Conservation (phyloP, 2,888 invertebrate genomes). For the Trileptium ribeirensis region DNA sequence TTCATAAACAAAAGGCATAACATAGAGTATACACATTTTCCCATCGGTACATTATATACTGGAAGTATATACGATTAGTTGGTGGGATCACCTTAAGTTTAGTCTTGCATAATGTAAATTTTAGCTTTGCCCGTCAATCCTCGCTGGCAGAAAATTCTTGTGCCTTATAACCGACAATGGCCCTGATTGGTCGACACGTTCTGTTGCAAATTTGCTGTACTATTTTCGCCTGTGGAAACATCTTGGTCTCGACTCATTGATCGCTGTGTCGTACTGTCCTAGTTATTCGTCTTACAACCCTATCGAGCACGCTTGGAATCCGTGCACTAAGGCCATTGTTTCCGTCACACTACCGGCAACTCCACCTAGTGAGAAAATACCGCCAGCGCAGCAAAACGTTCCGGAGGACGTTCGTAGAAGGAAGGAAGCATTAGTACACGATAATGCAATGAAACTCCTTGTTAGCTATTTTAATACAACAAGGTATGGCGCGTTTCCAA, state of each 20-base stretch:
- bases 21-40: no score
- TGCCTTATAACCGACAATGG: conserved; percentile 6
- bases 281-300: background rate
- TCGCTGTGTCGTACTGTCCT: background rate
- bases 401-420: background rate
- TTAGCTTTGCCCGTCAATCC: background rate
- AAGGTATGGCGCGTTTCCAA: background rate
- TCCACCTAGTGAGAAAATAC: background rate
- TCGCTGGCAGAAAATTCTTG: background rate
- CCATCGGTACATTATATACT: no score
- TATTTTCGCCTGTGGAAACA: background rate
- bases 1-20: no score
- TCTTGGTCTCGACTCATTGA: background rate
- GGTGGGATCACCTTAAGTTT: no score
- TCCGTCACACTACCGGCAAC: background rate
- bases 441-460: background rate
- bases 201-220: background rate
- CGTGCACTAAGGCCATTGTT: background rate
- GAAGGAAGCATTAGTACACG: background rate
- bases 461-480: background rate
- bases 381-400: background rate
- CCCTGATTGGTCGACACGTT: background rate
- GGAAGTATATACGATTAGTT: no score
- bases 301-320: conserved; percentile 7
- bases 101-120: no score